phyloP scores from a whole-genome alignment of 2,888 invertebrate species.

The Prosopocoilus inquinatus region DNA sequence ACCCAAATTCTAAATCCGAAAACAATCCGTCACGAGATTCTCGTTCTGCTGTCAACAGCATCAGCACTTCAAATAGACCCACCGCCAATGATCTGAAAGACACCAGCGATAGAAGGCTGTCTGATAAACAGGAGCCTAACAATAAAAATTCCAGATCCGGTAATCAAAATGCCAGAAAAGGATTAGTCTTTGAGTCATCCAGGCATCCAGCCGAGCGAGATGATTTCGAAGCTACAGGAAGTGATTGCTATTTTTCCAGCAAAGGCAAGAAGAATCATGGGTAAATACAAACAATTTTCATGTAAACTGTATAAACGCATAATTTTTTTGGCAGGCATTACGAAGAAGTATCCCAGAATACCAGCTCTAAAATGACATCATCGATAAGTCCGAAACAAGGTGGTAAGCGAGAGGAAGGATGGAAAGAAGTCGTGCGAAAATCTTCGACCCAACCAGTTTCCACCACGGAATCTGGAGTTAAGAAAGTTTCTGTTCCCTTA shows the following conservation, averaged over 20 bases:
- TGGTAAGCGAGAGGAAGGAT: conserved; percentile 81
- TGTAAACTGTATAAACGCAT: not conserved
- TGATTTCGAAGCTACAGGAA: conserved; percentile 71
- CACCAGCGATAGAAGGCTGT: conserved; percentile 22
- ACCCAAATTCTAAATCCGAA: conserved; percentile 19
- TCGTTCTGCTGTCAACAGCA: conserved; percentile 16
- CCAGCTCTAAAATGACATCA: conserved; percentile 22
- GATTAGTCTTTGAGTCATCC: conserved; percentile 70
- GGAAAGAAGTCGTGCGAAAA: conserved; percentile 95
- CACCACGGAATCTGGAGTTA: conserved; percentile 59
- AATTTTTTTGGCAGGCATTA: conserved; percentile 14
- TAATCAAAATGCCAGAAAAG: conserved; percentile 45
- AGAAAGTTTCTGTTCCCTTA: conserved; percentile 92
- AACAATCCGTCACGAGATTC: conserved; percentile 21
- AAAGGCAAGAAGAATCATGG: conserved; percentile 33
- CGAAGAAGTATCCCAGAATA: conserved; percentile 13
- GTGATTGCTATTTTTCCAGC: conserved; percentile 54
- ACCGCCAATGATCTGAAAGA: conserved; percentile 15
- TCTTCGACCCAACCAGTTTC: conserved; percentile 61
- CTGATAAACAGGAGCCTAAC: conserved; percentile 22
- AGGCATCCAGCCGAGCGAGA: conserved; percentile 66
- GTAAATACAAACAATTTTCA: conserved; percentile 27
- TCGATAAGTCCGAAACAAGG: conserved; percentile 69
- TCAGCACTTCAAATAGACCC: conserved; percentile 18
- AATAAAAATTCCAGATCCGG: conserved; percentile 19